These are phyloP conservation scores for Endotricha flammealis DNA, from an alignment of 2,888 invertebrate genomes.

Conservation along the genomic window DNA sequence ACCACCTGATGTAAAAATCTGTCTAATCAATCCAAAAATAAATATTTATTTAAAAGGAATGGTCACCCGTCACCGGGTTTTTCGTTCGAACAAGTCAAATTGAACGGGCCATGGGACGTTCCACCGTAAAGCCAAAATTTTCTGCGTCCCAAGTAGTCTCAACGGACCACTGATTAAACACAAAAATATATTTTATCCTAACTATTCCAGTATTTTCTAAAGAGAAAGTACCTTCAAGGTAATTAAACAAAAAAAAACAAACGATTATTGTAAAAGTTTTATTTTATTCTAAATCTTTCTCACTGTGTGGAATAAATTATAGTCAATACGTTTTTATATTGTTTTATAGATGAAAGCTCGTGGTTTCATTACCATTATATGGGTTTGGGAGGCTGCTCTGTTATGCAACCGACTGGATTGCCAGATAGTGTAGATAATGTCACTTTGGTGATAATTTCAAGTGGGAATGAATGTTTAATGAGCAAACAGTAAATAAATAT, in stretches of 20 bases:
- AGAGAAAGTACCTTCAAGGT: not conserved
- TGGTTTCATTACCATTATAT: slow-evolving; percentile 53
- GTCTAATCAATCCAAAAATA: too few species aligned
- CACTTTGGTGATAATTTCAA: not conserved
- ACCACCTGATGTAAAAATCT: too few species aligned
- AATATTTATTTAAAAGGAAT: too few species aligned
- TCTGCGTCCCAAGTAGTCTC: too few species aligned
- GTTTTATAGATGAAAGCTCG: slow-evolving; percentile 67
- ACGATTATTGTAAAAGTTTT: slow-evolving; percentile 5
- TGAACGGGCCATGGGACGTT: too few species aligned
- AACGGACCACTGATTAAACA: too few species aligned
- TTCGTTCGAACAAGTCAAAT: too few species aligned
- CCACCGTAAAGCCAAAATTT: too few species aligned
- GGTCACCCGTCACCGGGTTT: too few species aligned
- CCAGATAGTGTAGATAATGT: slow-evolving; percentile 1
- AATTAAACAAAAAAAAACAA: slow-evolving; percentile 7
- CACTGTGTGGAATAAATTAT: slow-evolving; percentile 64
- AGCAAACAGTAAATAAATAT: too few species aligned
- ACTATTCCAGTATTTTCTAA: too few species aligned
- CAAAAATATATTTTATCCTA: too few species aligned
- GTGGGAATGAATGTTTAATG: not conserved
- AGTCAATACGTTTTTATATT: slow-evolving; percentile 67
- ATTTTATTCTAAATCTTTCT: slow-evolving; percentile 9
- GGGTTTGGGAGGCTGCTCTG: not conserved
- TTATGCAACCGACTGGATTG: not conserved